Percentiles rank a stretch among this genome's conserved stretches.
Evolutionary conservation across 2,888 invertebrate species (phyloP).

Genomic region (Strigamia transsilvanica): DNA sequence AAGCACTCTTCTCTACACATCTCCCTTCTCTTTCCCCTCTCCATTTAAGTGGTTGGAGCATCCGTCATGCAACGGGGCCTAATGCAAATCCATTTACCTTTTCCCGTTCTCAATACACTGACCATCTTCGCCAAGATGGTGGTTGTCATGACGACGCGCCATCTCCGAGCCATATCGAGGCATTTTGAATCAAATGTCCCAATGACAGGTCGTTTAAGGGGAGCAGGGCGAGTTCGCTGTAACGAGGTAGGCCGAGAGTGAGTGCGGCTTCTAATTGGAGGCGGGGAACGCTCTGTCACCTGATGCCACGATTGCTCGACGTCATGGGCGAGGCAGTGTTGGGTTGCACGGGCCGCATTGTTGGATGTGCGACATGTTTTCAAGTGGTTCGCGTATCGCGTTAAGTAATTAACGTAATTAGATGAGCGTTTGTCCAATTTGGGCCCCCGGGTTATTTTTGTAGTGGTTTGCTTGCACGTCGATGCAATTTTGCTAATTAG

Average conservation of each 20-base stretch:
- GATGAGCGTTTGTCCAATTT: conserved; percentile 32
- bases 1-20: conserved; percentile 38
- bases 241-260: background rate
- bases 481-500: conserved; percentile 17
- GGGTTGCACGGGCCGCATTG: conserved; percentile 3
- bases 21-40: conserved; percentile 29
- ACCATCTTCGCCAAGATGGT: conserved; percentile 47
- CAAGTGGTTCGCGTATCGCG: conserved; percentile 20
- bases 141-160: conserved; percentile 40
- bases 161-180: conserved; percentile 12
- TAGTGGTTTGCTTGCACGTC: background rate
- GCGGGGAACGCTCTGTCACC: conserved; percentile 41
- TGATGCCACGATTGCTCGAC: conserved; percentile 35
- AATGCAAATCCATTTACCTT: conserved; percentile 49
- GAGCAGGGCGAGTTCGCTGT: background rate
- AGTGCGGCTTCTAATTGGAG: conserved; percentile 24
- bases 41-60: conserved; percentile 48
- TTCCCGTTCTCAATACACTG: conserved; percentile 43
- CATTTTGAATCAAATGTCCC: conserved; percentile 42
- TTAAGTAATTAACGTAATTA: conserved; percentile 18
- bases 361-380: conserved; percentile 26
- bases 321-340: conserved; percentile 21
- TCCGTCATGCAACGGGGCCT: conserved; percentile 46
- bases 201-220: conserved; percentile 30
- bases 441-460: conserved; percentile 35